These are phyloP conservation scores for Hylaeus anthracinus DNA, from an alignment of 1,140 invertebrate species.

Conservation along the genomic window DNA sequence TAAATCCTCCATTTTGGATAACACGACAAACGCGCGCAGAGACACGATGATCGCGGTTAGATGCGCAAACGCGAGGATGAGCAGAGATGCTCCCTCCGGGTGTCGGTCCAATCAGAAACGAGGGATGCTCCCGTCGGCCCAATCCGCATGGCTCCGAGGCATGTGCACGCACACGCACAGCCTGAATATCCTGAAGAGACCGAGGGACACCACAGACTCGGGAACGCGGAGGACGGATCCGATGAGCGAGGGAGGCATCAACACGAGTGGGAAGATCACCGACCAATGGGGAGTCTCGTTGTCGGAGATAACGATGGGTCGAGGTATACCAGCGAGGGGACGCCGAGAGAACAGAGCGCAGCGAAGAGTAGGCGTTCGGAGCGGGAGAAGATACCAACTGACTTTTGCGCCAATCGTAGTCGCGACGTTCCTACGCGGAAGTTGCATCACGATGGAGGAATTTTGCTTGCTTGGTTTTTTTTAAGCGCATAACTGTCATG, in stretches of 20 bases:
- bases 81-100: slow-evolving; percentile 72
- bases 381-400: slow-evolving; percentile 55
- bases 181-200: slow-evolving; percentile 51
- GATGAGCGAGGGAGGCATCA: slow-evolving; percentile 63
- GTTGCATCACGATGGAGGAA: slow-evolving; percentile 20
- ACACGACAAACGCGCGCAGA: slow-evolving; percentile 8
- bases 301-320: slow-evolving; percentile 69
- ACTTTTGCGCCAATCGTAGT: slow-evolving; percentile 52
- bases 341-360: slow-evolving; percentile 45
- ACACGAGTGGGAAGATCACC: slow-evolving; percentile 70
- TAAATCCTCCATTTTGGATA: slow-evolving; percentile 74
- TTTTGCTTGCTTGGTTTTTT: too few relatives aligned
- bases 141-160: slow-evolving; percentile 66
- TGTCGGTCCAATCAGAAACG: slow-evolving; percentile 60
- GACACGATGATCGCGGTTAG: slow-evolving; percentile 38
- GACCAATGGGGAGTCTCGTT: slow-evolving; percentile 68
- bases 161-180: slow-evolving; percentile 51
- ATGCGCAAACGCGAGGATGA: slow-evolving; percentile 79
- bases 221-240: slow-evolving; percentile 45
- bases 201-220: slow-evolving; percentile 45
- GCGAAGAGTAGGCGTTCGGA: slow-evolving; percentile 20
- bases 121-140: slow-evolving; percentile 70
- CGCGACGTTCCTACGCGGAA: not conserved
- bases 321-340: slow-evolving; percentile 40
- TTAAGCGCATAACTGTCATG: too few relatives aligned